These are phyloP conservation scores for Phacellophora camtschatica DNA, from an alignment of 30 jellyfish, hydroid and myxozoan genomes.

Conservation along the genomic window DNA sequence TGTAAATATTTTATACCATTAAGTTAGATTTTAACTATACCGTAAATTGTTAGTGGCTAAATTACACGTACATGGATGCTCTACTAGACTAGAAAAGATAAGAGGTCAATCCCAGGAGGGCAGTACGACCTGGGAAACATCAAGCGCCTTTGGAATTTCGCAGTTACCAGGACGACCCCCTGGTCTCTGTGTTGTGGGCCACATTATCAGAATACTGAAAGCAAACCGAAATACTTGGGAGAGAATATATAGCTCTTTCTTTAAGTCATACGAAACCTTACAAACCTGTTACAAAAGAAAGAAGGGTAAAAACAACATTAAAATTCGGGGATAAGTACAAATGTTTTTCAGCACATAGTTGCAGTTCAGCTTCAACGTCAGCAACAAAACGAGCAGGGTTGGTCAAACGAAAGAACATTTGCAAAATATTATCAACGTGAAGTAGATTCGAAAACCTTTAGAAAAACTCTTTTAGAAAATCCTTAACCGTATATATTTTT, in stretches of 20 bases:
- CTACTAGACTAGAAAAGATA: too few species aligned
- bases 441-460: too few species aligned
- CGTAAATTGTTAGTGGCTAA: too few species aligned
- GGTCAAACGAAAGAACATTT: too few species aligned
- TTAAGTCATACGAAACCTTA: constrained; percentile 32
- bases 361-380: neutral
- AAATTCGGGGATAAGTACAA: neutral
- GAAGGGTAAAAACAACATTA: neutral
- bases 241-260: neutral
- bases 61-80: too few species aligned
- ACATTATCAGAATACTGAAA: neutral
- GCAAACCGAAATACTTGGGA: neutral
- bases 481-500: too few species aligned
- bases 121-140: constrained; percentile 29
- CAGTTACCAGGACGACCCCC: neutral
- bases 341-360: neutral
- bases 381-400: too few species aligned
- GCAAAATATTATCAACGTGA: too few species aligned
- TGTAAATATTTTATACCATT: too few species aligned
- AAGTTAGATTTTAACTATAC: too few species aligned
- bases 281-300: neutral
- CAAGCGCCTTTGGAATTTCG: constrained; percentile 14
- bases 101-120: neutral
- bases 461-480: too few species aligned
- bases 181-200: constrained; percentile 15